phyloP scores from a whole-genome alignment of 2,113 vertebrate genomes.

The Rynchops niger region DNA sequence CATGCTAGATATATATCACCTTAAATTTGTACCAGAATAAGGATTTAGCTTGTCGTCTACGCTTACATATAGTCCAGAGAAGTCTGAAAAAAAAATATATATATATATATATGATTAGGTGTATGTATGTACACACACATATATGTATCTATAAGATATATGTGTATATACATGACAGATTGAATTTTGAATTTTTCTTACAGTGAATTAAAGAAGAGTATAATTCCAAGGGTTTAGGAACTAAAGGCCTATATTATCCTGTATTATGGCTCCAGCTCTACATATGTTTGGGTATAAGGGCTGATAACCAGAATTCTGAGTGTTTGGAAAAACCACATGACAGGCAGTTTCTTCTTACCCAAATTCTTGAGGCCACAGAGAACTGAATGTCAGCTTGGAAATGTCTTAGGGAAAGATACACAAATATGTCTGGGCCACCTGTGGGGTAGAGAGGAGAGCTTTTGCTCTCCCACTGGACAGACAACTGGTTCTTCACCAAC shows the following conservation, averaged over 20 bases:
- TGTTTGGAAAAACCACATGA: neutral
- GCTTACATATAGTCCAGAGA: neutral
- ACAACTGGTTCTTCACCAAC: neutral
- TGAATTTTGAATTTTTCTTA: neutral
- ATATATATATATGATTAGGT: too few species aligned
- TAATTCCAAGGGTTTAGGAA: neutral
- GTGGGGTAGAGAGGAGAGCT: neutral
- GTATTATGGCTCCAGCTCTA: neutral
- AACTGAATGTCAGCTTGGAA: neutral
- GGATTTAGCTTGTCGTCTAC: neutral
- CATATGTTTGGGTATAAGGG: neutral
- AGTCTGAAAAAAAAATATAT: neutral
- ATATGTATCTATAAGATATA: neutral
- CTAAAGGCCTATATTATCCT: neutral
- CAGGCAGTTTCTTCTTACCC: neutral
- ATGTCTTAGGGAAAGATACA: neutral
- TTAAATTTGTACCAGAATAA: neutral
- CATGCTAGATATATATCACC: neutral
- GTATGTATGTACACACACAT: too few species aligned
- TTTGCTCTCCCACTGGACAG: neutral
- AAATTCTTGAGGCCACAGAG: rapidly evolving
- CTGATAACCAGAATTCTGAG: neutral
- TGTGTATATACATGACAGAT: neutral
- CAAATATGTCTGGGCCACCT: neutral
- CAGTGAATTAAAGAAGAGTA: neutral